Conservation (phyloP, 1,140 invertebrate genomes). For the Ips nitidus region DNA sequence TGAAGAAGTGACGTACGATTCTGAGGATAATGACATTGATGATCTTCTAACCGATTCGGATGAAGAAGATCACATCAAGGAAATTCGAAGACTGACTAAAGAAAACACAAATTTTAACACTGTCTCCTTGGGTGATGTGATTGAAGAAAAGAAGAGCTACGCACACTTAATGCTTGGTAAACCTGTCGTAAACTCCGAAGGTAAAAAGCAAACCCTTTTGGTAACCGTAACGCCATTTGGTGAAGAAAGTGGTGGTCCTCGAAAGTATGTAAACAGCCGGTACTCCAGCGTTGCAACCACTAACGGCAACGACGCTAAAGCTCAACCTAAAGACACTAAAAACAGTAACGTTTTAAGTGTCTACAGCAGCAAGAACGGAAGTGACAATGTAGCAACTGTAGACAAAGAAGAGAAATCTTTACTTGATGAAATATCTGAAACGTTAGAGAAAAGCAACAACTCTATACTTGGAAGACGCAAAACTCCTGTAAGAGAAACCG, state of each 20-base stretch:
- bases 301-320: background rate
- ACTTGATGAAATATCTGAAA: slow-evolving; percentile 69
- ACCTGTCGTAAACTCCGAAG: slow-evolving; percentile 71
- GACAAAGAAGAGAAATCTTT: slow-evolving; percentile 62
- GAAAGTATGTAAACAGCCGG: slow-evolving; percentile 50
- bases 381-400: background rate
- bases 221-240: slow-evolving; percentile 80
- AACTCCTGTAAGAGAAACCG: slow-evolving; percentile 45
- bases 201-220: slow-evolving; percentile 73
- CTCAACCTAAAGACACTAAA: background rate
- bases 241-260: slow-evolving; percentile 51
- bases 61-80: slow-evolving; percentile 64
- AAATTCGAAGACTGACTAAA: slow-evolving; percentile 75
- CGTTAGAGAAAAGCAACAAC: slow-evolving; percentile 57
- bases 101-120: slow-evolving; percentile 89
- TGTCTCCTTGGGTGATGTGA: slow-evolving; percentile 48
- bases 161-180: slow-evolving; percentile 69
- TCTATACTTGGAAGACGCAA: slow-evolving; percentile 45
- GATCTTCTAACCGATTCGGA: slow-evolving; percentile 62
- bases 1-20: slow-evolving; percentile 58
- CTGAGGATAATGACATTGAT: slow-evolving; percentile 52
- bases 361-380: too few relatives aligned
- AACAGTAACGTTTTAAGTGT: slow-evolving; percentile 34
- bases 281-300: slow-evolving; percentile 45
- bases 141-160: slow-evolving; percentile 59